Base-by-base conservation (phyloP, 2,888 invertebrate species). In the Tricholauxania praeusta region DNA sequence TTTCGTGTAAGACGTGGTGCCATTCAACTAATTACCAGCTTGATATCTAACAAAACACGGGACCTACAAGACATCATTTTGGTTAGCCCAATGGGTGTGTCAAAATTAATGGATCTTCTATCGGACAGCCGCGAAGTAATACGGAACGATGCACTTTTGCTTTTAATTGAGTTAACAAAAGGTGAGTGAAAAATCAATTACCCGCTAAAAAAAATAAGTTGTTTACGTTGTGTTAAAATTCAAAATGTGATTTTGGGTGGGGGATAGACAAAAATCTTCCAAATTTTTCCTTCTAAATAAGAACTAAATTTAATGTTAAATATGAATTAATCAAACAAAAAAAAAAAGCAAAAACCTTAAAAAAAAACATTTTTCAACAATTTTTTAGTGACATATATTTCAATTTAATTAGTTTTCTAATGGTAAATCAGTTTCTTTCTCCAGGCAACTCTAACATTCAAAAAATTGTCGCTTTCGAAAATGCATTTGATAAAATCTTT, bases 381-480 rank as follows among this genome's bases (percentile, higher is more conserved):
- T 22, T 2, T 22, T 22, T 22, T 22, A 3, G n/a, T n/a, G n/a
- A n/a, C n/a, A n/a, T 28, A 28, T 28, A 28, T 39, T 4, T 39
- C 39, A 39, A 39, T 39, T 10, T 10, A 39, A 39, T 39, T 39
- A 10, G 10, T 10, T 39, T 39, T 39, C 39, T 39, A 63, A 19
- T 49, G 47, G 39, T 51, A 10, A 3, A 39, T 39, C 28, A 39
- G 10, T 39, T 39, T 39, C 10, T 39, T 39, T 39, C 10, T 39
- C 17, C 76, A 70, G 94, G 94, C 15, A 98, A 99, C 88, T 95
- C 97, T 0, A 98, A 97, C 86, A 97, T 99, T 81, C 98, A 99
- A 87, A 99, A 99, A 89, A 98, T 99, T 81, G 97, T 99, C 0
- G 98, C 99, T 0, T 99, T 99, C 86, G 99, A 99, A 87, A 99